Conservation (phyloP, 2,888 invertebrate species). For the Gortyna flavago region DNA sequence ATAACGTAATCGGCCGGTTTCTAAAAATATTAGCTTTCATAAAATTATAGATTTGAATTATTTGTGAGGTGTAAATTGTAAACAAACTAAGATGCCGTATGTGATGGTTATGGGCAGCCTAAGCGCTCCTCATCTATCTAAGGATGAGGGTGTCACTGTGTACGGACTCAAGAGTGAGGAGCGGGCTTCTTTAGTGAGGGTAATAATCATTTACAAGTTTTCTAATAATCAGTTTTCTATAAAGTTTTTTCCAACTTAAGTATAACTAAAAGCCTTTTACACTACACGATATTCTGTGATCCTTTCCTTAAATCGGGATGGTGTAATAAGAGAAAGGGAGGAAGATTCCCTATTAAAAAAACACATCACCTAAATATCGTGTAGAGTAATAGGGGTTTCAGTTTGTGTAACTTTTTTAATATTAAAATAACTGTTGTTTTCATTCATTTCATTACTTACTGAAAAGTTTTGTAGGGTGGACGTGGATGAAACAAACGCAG, state of each 20-base stretch:
- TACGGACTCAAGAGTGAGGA: conserved; percentile 88
- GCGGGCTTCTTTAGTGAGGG: conserved; percentile 78
- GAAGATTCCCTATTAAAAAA: too few relatives aligned
- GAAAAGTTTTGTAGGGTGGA: not conserved
- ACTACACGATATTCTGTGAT: not conserved
- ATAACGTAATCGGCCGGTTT: conserved; percentile 71
- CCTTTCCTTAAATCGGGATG: not conserved
- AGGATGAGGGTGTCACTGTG: conserved; percentile 87
- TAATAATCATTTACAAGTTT: conserved; percentile 51
- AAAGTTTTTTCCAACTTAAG: not conserved
- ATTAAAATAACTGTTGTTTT: not conserved
- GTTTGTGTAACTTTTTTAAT: not conserved
- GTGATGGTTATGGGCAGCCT: conserved; percentile 88
- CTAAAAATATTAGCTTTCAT: conserved; percentile 42
- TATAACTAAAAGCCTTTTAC: not conserved
- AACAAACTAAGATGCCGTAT: conserved; percentile 83
- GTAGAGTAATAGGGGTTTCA: too few relatives aligned
- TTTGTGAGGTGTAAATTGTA: conserved; percentile 50
- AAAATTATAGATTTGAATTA: conserved; percentile 20
- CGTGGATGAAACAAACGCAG: not conserved
- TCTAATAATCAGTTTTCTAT: not conserved
- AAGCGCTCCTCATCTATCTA: conserved; percentile 84
- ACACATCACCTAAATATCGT: too few relatives aligned
- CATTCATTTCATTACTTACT: not conserved
- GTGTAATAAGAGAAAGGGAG: not conserved